phyloP scores from a whole-genome alignment of 2,113 vertebrate species.

The Sapajus apella region DNA sequence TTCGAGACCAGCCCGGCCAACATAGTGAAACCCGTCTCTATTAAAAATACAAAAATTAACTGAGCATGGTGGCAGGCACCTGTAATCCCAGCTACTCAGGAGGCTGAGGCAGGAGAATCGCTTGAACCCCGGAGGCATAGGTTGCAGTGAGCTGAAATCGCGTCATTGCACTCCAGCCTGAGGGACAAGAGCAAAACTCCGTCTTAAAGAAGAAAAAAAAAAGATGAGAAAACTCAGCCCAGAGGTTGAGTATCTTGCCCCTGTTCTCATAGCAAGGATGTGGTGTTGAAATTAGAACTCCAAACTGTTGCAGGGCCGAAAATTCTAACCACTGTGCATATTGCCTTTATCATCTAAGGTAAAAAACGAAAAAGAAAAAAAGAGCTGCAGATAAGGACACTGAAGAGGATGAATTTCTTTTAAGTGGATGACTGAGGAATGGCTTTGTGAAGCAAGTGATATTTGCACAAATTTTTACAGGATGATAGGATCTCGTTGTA shows the following conservation, averaged over 20 bases:
- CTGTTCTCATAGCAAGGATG: background rate
- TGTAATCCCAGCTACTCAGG: too few relatives aligned
- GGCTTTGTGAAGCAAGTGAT: background rate
- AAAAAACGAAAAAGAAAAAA: background rate
- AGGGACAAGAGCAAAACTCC: too few relatives aligned
- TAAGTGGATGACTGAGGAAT: background rate
- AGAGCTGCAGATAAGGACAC: background rate
- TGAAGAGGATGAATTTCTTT: background rate
- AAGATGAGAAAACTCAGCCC: background rate
- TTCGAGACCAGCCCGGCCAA: too few relatives aligned
- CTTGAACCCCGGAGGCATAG: too few relatives aligned
- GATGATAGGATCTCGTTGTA: background rate
- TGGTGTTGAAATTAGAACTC: background rate
- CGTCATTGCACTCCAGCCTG: too few relatives aligned
- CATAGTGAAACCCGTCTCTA: too few relatives aligned
- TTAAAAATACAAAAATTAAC: too few relatives aligned
- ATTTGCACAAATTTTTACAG: background rate
- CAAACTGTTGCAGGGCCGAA: background rate
- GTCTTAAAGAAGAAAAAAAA: too few relatives aligned
- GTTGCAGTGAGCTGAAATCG: too few relatives aligned
- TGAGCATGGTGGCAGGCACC: too few relatives aligned
- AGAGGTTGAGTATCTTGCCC: background rate
- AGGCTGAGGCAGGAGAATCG: too few relatives aligned
- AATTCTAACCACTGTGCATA: background rate
- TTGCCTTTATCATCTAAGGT: background rate